Evolutionary conservation across 2,888 invertebrate genomes (phyloP), one percentile per base, ranked within the genome.

Genomic region (Tanytarsus gracilentus): DNA sequence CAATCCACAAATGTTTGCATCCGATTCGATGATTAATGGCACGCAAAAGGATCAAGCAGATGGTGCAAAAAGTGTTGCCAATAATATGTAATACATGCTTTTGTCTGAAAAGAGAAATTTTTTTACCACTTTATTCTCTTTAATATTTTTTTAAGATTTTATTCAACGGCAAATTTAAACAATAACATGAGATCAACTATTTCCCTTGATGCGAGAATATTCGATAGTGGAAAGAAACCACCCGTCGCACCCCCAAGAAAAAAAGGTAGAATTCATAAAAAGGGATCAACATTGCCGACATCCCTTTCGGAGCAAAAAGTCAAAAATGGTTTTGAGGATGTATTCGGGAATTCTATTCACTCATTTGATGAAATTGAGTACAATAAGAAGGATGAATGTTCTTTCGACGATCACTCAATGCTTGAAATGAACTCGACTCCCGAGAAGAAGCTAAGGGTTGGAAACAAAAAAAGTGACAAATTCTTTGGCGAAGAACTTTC

Each of bases 401-500:
- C 21, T n/a, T 2, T 30, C 5, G 49, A 58, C 23, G 29, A 36
- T 21, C 56, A 52, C 14, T 36, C 61, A 3, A 52, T 39, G 25
- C 30, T 48, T 4, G 39, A 61, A 25, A 40, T 40, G 14, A 16
- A 40, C 16, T 30, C n/a, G n/a, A 29, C 44, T 26, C 27, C 61
- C 16, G 61, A 62, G 11, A 58, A 63, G 40, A 63, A 61, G 48
- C 48, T 64, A 5, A 63, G 63, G 29, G 62, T 65, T 58, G 66
- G 65, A 14, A 65, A 66, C 51, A 64, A 62, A 44, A 65, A 65
- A 61, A 65, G 65, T 8, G 65, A 66, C 60, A 65, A 65, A 63
- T 65, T 65, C 62, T 65, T 65, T 49, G 65, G 65, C 30, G 65
- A 64, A 64, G 63, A 62, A 52, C 56, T 66, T 59, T 65, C 65